Conservation (phyloP, 2,113 vertebrate species). For the Furnarius figulus region DNA sequence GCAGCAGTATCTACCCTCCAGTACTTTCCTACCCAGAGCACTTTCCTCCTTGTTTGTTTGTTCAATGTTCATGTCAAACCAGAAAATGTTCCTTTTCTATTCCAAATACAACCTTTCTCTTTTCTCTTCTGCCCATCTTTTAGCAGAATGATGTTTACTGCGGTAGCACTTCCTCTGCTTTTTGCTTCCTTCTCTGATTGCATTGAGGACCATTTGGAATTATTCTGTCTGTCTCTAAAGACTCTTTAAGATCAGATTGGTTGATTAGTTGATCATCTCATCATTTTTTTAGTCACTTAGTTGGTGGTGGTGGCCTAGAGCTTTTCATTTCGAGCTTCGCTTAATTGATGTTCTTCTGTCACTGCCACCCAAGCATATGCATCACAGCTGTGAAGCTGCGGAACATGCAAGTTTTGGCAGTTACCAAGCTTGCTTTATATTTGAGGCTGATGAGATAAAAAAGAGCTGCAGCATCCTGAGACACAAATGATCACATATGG, state of each 20-base stretch:
- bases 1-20: background rate
- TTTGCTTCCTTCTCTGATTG: background rate
- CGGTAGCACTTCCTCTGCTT: background rate
- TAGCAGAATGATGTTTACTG: background rate
- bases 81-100: background rate
- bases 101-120: background rate
- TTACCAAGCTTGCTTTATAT: background rate
- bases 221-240: background rate
- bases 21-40: background rate
- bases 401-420: background rate
- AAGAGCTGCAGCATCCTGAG: background rate
- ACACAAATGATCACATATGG: background rate
- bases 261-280: background rate
- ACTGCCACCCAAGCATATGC: slow-evolving; percentile 33
- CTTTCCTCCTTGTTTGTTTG: background rate
- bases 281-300: background rate
- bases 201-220: background rate
- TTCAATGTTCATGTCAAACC: background rate
- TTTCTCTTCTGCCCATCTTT: background rate
- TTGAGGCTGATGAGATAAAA: slow-evolving; percentile 27
- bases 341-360: slow-evolving; percentile 25
- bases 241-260: slow-evolving; percentile 13
- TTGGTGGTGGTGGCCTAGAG: background rate
- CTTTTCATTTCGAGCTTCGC: slow-evolving; percentile 16
- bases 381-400: slow-evolving; percentile 33